A percentile compares a stretch with the other conserved stretches of the same genome.
phyloP scores from a whole-genome alignment of 2,797 vertebrate species.

The Picus viridis region DNA sequence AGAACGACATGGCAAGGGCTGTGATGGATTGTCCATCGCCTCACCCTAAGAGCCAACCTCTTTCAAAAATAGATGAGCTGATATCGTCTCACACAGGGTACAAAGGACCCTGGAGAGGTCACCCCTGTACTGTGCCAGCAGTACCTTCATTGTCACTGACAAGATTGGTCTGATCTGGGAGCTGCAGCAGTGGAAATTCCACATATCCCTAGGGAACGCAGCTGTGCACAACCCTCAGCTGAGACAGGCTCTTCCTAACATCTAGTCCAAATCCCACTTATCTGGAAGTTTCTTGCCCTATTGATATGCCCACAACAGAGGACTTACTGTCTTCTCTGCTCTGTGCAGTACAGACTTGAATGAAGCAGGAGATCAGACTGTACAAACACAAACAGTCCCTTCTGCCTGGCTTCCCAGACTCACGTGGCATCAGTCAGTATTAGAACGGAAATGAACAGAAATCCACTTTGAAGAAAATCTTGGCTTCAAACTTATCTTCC shows the following conservation, averaged over 20 bases:
- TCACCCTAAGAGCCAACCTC: conserved; percentile 3
- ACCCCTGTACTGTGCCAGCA: background rate
- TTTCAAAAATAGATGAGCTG: conserved; percentile 51
- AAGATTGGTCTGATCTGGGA: background rate
- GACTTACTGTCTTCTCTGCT: background rate
- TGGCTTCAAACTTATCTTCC: background rate
- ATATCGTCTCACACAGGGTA: background rate
- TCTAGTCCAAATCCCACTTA: background rate
- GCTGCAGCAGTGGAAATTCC: background rate
- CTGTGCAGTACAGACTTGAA: background rate
- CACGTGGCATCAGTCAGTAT: accelerated
- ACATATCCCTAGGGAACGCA: background rate
- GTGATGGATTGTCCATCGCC: conserved; percentile 32
- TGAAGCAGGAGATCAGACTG: background rate
- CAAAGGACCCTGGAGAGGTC: conserved; percentile 21
- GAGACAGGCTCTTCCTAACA: background rate
- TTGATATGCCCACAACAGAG: background rate
- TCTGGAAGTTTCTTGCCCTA: background rate
- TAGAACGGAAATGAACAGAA: background rate
- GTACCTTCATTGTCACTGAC: conserved; percentile 11
- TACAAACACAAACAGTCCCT: background rate
- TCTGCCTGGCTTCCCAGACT: background rate
- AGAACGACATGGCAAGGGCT: background rate
- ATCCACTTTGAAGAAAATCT: background rate
- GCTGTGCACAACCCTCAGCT: background rate